Evolutionary conservation across 2,888 invertebrate species (phyloP).

Genomic region (Eurytoma adleriae): DNA sequence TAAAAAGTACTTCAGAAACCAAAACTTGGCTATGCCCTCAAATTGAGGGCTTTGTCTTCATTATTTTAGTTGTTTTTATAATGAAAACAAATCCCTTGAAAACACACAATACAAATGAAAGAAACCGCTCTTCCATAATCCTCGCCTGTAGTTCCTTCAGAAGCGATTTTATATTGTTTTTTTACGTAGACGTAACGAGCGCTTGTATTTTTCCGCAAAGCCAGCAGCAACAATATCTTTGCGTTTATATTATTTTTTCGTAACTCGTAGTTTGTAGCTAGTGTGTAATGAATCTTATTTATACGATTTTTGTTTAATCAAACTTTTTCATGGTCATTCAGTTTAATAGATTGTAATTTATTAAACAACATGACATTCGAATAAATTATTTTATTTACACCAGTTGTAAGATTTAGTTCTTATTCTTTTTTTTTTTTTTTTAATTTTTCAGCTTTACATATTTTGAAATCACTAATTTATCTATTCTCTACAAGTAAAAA

Average conservation of each 20-base stretch:
- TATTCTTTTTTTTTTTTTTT: conserved; percentile 5
- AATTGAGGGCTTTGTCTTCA: neutral
- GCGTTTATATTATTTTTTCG: conserved; percentile 33
- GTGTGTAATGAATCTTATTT: conserved; percentile 49
- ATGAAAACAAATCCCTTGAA: neutral
- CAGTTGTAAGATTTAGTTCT: conserved; percentile 36
- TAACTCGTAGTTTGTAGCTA: conserved; percentile 48
- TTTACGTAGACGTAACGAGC: conserved; percentile 13
- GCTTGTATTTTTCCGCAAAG: neutral
- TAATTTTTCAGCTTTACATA: neutral
- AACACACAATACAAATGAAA: neutral
- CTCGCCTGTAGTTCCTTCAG: conserved; percentile 56
- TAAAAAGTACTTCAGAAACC: conserved; percentile 75
- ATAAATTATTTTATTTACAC: conserved; percentile 58
- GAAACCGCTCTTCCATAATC: conserved; percentile 48
- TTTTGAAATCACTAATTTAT: neutral
- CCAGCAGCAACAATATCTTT: conserved; percentile 41
- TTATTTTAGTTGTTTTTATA: conserved; percentile 15
- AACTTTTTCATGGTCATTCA: conserved; percentile 45
- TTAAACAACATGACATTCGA: conserved; percentile 50
- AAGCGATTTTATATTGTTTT: conserved; percentile 48
- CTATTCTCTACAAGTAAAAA: neutral
- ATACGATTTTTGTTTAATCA: conserved; percentile 50
- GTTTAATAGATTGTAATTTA: conserved; percentile 55
- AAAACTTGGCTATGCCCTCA: conserved; percentile 44